Evolutionary conservation across 1,140 invertebrate genomes (phyloP).

Genomic region (Diprion similis): DNA sequence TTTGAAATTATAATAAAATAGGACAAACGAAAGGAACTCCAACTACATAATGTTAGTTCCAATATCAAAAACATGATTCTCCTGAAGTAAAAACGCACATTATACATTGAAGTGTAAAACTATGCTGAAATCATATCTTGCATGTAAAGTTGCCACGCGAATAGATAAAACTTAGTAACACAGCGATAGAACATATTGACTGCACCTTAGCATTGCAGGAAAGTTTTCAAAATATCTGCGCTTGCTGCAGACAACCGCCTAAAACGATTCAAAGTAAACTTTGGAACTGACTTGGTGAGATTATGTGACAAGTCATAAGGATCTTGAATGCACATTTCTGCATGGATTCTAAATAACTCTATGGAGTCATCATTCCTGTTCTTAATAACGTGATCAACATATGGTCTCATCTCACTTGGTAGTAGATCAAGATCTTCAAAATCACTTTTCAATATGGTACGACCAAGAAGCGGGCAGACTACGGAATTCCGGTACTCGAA

Average conservation of each 20-base stretch:
- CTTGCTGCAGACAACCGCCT: conserved; percentile 36
- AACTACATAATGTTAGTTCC: too few species aligned
- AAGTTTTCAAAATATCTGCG: conserved; percentile 26
- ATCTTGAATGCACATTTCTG: conserved; percentile 60
- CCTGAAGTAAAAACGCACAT: background rate
- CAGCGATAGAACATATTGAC: background rate
- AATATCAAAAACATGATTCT: background rate
- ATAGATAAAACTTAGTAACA: background rate
- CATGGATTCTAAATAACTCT: conserved; percentile 44
- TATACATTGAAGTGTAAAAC: background rate
- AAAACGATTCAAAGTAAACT: conserved; percentile 34
- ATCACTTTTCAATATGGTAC: conserved; percentile 39
- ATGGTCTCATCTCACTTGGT: conserved; percentile 38
- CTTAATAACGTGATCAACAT: conserved; percentile 40
- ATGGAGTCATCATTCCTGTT: conserved; percentile 18
- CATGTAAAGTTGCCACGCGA: background rate
- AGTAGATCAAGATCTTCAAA: conserved; percentile 17
- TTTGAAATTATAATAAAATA: background rate
- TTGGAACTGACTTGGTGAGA: conserved; percentile 51
- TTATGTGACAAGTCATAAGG: conserved; percentile 62
- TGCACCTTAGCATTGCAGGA: background rate
- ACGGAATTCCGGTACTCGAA: conserved; percentile 59
- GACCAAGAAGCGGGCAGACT: conserved; percentile 61
- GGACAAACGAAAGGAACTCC: background rate
- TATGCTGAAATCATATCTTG: background rate